Evolutionary conservation across 2,113 vertebrate genomes (phyloP).

Genomic region (Neotoma lepida): DNA sequence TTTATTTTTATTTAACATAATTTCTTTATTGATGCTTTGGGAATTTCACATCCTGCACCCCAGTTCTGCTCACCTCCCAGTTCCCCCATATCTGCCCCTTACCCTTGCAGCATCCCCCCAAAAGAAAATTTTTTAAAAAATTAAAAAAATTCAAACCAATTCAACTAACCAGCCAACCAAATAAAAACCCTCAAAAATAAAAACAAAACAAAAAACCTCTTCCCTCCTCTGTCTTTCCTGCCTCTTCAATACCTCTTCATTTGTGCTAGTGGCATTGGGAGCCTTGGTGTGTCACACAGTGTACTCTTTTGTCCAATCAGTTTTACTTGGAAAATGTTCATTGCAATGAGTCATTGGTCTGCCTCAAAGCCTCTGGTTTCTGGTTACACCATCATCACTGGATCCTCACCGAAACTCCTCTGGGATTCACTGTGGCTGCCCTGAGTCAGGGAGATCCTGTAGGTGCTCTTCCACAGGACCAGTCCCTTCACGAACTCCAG

Average conservation of each 20-base stretch:
- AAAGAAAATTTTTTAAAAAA: not conserved
- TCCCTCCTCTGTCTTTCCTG: not conserved
- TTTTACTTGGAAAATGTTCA: not conserved
- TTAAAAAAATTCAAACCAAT: not conserved
- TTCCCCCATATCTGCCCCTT: not conserved
- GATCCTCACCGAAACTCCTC: not conserved
- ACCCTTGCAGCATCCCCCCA: not conserved
- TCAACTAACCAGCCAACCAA: not conserved
- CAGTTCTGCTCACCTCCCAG: not conserved
- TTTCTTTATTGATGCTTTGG: not conserved
- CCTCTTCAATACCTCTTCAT: not conserved
- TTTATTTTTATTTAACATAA: not conserved
- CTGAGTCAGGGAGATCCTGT: not conserved
- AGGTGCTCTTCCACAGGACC: not conserved
- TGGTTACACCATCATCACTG: not conserved
- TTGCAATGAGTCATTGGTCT: not conserved
- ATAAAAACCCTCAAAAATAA: not conserved
- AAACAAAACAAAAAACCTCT: not conserved
- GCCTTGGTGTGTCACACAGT: not conserved
- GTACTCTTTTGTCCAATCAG: not conserved
- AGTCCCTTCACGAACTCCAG: not conserved
- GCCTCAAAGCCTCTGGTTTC: not conserved
- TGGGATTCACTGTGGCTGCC: not conserved
- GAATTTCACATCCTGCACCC: not conserved
- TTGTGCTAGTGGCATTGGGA: not conserved